Conservation (phyloP, 1,140 invertebrate genomes). For the Oppia nitens region DNA sequence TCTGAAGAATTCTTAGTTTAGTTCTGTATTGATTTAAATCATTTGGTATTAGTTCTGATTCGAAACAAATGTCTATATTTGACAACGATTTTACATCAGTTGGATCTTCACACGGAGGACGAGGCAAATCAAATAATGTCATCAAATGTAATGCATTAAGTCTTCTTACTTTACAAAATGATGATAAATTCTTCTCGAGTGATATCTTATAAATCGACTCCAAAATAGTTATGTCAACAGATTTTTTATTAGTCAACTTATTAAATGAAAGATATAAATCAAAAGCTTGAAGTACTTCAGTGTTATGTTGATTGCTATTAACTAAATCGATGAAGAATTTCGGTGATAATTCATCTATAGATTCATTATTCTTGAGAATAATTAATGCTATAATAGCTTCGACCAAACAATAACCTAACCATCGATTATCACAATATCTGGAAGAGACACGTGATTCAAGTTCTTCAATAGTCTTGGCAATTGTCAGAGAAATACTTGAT, state of each 20-base stretch:
- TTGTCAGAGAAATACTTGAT: neutral
- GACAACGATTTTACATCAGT: slow-evolving; percentile 22
- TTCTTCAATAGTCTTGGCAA: neutral
- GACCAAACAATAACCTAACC: neutral
- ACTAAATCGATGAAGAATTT: neutral
- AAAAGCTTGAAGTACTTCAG: slow-evolving; percentile 1
- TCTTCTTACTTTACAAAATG: slow-evolving; percentile 34
- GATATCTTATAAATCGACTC: neutral
- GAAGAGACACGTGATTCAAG: neutral
- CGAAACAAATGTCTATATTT: slow-evolving; percentile 46
- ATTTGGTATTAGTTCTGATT: slow-evolving; percentile 45
- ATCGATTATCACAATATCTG: neutral
- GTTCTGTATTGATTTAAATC: slow-evolving; percentile 57
- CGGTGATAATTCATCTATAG: neutral
- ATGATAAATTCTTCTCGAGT: slow-evolving; percentile 12
- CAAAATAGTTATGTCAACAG: neutral
- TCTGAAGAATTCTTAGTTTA: slow-evolving; percentile 50
- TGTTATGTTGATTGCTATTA: neutral
- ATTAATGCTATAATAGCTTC: slow-evolving; percentile 7
- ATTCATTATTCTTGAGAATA: neutral
- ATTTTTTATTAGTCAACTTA: neutral
- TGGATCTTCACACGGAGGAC: slow-evolving; percentile 28
- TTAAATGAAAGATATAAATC: slow-evolving; percentile 4
- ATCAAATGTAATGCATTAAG: slow-evolving; percentile 50
- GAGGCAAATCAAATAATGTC: slow-evolving; percentile 41